Evolutionary conservation across 2,113 vertebrate species (phyloP), one percentile per base, ranked within the genome.

Genomic region (Alces alces): DNA sequence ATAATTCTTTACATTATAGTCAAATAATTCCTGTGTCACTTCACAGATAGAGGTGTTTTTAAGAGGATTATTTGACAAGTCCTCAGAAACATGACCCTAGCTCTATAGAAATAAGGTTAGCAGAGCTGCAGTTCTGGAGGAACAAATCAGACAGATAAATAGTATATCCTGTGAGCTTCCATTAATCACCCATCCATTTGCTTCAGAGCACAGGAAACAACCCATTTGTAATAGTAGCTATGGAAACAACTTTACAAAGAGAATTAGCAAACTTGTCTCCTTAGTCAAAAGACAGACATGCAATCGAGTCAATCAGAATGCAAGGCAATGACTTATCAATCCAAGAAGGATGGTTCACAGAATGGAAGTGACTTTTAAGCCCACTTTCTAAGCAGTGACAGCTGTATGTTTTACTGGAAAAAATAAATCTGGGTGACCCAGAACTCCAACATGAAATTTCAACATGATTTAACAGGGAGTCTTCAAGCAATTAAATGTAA

Each of bases 221-320:
- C 57, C 43, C 60, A 64, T 45, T 93, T 95, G 5, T 58, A 98
- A 86, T 45, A 50, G 50, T 54, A 36, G 15, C 52, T 86, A 23
- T 60, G 52, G n/a, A 80, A 94, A 43, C 45, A 47, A 87, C 9
- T 92, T 91, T 61, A 96, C 45, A 43, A 96, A 87, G 80, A 92
- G 47, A 95, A 79, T 57, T 88, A 80, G 45, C 64, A 86, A 93
- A 79, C 21, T 39, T 55, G 1, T 79, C 14, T 90, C 11, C 61
- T 94, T 92, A 84, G 45, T 93, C 45, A 96, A 93, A 92, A 93
- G 54, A 45, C 45, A 89, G 25, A 89, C 17, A 73, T n/a, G 11
- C 27, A 70, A 7, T 83, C 50, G 93, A 58, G 5, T 60, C 58
- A 78, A 82, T 30, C 17, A 80, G 39, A 93, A 61, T 61, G 3